These are phyloP conservation scores for Cirrhinus mrigala DNA, from an alignment of 2,797 vertebrate genomes.

Conservation along the genomic window DNA sequence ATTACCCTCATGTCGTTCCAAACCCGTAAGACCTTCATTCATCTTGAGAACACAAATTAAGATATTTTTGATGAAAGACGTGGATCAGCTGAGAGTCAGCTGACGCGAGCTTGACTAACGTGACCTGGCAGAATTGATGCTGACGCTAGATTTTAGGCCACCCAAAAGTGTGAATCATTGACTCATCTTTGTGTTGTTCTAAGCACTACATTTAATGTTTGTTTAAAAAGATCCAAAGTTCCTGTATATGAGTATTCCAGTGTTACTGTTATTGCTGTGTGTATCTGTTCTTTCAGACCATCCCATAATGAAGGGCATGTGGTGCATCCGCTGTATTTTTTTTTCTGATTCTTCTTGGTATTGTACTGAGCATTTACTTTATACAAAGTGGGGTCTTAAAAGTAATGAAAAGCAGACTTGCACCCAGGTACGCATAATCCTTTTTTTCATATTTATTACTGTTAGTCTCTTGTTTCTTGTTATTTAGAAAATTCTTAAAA, in stretches of 20 bases:
- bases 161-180: not conserved
- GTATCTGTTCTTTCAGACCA: not conserved
- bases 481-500: not conserved
- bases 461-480: not conserved
- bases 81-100: too few species aligned
- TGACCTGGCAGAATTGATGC: too few species aligned
- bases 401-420: not conserved
- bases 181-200: not conserved
- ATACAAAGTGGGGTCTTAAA: not conserved
- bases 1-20: too few species aligned
- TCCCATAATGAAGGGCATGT: accelerated
- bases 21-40: too few species aligned
- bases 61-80: too few species aligned
- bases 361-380: not conserved
- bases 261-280: not conserved
- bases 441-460: not conserved
- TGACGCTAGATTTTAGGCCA: not conserved
- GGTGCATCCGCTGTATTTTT: accelerated
- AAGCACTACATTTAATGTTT: not conserved
- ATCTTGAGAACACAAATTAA: too few species aligned
- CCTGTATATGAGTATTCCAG: not conserved
- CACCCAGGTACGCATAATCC: accelerated
- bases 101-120: too few species aligned
- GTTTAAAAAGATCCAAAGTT: not conserved
- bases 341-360: not conserved